Base-by-base conservation (phyloP, 2,888 invertebrate genomes). In the Andricus quercusramuli region DNA sequence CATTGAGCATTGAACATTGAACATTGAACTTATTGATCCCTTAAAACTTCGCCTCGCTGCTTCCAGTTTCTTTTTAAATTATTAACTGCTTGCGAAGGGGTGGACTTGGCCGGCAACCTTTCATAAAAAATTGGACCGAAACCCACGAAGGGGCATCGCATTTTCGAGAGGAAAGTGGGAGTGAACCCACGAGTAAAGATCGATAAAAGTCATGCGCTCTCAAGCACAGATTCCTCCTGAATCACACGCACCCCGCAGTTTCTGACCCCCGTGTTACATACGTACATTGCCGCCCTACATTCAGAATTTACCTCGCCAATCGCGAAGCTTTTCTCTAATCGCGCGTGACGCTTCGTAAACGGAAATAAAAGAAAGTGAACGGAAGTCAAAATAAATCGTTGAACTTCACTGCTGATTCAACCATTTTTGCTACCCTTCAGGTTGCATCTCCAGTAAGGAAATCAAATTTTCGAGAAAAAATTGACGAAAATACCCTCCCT, bases 151-250 rank as follows among this genome's bases (percentile, higher is more conserved):
- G n/a, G 56, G n/a, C 20, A 32, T 74, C 51, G 29, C 29, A n/a
- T 74, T 32, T 74, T 74, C 32, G 51, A 51, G 29, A 56, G 51
- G 13, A 56, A 74, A 44, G 80, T 78, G 80, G 78, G 77, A 74
- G 76, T n/a, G 25, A 22, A 67, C 25, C 78, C 37, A 37, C 78
- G 78, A 80, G 78, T 64, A 37, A 79, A 78, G 77, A 82, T 83
- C 83, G 80, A 84, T 84, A 79, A 77, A 44, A 79, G 84, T 79
- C 84, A 81, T 84, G 84, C 84, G 84, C 84, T 81, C 76, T 84
- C 81, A 65, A 13, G 70, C 29, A 20, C 51, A 74, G 74, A 74
- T 56, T 74, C 74, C 20, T 74, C 37, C 74, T 74, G 74, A 74
- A 74, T 56, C 74, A 74, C 25, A 74, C 56, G 74, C 74, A 74